Base-by-base conservation (phyloP, 2,888 invertebrate genomes). In the Tolmerus cingulatus region DNA sequence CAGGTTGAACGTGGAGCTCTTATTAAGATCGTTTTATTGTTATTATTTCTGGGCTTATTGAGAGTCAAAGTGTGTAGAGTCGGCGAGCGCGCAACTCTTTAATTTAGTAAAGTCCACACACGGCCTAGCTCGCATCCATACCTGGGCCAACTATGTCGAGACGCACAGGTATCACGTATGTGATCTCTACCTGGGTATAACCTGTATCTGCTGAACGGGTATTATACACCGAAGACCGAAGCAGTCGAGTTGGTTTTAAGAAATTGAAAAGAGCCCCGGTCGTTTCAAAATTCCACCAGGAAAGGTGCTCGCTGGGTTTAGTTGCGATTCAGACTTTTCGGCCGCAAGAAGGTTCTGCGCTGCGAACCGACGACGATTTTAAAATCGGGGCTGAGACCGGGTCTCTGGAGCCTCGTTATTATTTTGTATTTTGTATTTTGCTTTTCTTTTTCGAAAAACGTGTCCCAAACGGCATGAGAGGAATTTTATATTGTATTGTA, bases 101-200 rank as follows among this genome's bases (percentile, higher is more conserved):
- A 57, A 57, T 82, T 82, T 82, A 82, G 57, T 34, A 66, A 82
- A 66, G 66, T 66, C n/a, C 19, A 82, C 57, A 82, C 30, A 82
- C 37, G 82, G 57, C 82, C 57, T 57, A 82, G 76, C 27, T 16
- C 30, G 12, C 74, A 40, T 74, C 40, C n/a, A 74, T 79, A 46
- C 79, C 79, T 46, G 14, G n/a, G 27, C 23, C 30, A 27, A 1
- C 16, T 16, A 9, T 19, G 74, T 85, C 27, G 23, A 85, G 74
- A 85, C 43, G 74, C 30, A 40, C 40, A 43, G 85, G 85, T 74
- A 85, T 85, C 74, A 85, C 85, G 85, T 85, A 85, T 74, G 85
- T 74, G 74, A 85, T 85, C 85, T 85, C 74, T 85, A 85, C 74
- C 74, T 85, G 85, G 27, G 74, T 66, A 84, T 84, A 66, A 84